These are phyloP conservation scores for Mythimna vitellina DNA, from an alignment of 2,888 invertebrate genomes.

Conservation along the genomic window DNA sequence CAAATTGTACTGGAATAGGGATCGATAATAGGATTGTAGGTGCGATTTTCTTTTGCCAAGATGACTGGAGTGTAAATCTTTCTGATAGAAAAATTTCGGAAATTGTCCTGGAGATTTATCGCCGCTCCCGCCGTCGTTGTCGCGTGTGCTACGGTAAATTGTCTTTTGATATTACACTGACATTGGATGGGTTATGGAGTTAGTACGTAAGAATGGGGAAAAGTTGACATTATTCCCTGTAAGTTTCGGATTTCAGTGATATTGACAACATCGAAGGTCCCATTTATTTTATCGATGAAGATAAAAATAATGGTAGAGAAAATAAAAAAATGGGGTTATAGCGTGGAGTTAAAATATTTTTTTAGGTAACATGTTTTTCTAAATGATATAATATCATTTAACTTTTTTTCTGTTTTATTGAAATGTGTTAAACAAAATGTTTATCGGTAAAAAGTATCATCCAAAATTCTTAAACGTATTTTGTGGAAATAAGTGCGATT, in stretches of 20 bases:
- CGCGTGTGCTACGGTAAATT: constrained; percentile 79
- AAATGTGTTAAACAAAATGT: neutral
- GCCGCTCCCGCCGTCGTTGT: constrained; percentile 62
- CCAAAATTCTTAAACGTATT: neutral
- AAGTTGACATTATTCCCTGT: constrained; percentile 45
- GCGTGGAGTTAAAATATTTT: neutral
- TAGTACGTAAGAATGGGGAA: constrained; percentile 41
- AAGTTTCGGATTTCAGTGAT: constrained; percentile 46
- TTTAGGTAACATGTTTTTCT: neutral
- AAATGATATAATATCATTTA: neutral
- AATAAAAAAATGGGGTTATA: constrained; percentile 15
- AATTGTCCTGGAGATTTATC: constrained; percentile 87
- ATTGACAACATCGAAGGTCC: constrained; percentile 12
- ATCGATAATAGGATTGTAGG: constrained; percentile 89
- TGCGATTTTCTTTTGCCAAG: constrained; percentile 85
- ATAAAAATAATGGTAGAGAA: constrained; percentile 1
- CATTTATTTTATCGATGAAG: constrained; percentile 35
- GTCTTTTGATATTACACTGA: constrained; percentile 80
- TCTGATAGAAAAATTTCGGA: constrained; percentile 89
- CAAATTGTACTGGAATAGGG: constrained; percentile 89
- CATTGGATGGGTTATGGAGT: constrained; percentile 69
- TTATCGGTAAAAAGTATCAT: neutral
- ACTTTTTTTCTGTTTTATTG: neutral
- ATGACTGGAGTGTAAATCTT: constrained; percentile 87
- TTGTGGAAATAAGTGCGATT: neutral